phyloP scores from a whole-genome alignment of 2,797 vertebrate species.

The Epinephelus malabaricus region DNA sequence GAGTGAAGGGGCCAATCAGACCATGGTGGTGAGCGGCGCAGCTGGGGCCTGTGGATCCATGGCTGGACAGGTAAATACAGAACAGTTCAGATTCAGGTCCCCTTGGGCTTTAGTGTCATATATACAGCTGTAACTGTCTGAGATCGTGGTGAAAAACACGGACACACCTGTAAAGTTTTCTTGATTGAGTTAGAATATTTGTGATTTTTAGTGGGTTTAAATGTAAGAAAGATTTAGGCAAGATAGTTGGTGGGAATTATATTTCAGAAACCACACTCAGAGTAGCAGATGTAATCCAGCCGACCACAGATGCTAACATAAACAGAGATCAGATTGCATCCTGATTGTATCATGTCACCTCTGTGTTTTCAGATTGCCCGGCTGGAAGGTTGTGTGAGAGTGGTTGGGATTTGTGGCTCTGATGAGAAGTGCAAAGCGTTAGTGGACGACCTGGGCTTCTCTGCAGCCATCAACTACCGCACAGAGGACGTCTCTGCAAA shows the following conservation, averaged over 20 bases:
- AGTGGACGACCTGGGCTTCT: constrained; percentile 91
- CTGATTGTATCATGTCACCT: neutral
- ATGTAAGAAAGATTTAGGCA: neutral
- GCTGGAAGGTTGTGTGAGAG: constrained; percentile 91
- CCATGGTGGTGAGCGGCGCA: constrained; percentile 96
- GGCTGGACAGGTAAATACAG: constrained; percentile 91
- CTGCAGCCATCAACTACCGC: constrained; percentile 93
- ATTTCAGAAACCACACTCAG: neutral
- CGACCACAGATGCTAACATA: neutral
- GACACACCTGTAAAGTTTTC: no score
- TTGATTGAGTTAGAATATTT: neutral
- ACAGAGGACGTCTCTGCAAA: constrained; percentile 82
- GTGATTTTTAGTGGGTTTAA: neutral
- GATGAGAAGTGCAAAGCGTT: constrained; percentile 91
- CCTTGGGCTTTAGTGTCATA: neutral
- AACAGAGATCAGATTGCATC: neutral
- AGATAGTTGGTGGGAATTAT: neutral
- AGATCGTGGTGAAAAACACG: neutral
- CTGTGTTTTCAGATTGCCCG: constrained; percentile 86
- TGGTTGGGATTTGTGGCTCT: constrained; percentile 96
- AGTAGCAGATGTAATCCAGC: constrained; percentile 3
- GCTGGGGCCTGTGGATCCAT: constrained; percentile 95
- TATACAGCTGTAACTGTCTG: neutral
- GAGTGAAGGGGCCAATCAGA: constrained; percentile 89
- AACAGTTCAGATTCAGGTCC: no score